phyloP scores from a whole-genome alignment of 1,140 invertebrate genomes.

The Cydia amplana region DNA sequence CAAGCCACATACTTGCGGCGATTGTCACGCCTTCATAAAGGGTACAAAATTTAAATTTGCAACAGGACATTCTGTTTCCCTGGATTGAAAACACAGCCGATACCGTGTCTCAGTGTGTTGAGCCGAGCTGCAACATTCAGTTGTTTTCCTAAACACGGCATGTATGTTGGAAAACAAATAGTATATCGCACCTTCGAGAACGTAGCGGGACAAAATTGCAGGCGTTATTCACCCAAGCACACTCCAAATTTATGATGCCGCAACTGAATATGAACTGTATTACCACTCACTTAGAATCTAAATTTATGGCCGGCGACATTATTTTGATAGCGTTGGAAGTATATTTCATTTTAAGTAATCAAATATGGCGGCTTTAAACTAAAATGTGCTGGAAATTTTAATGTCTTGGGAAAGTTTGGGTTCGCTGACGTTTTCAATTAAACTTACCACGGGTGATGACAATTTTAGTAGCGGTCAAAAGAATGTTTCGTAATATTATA shows the following conservation, averaged over 20 bases:
- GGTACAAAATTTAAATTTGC: slow-evolving; percentile 32
- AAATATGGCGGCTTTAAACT: slow-evolving; percentile 23
- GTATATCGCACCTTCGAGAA: slow-evolving; percentile 25
- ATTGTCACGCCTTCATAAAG: slow-evolving; percentile 32
- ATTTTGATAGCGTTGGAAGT: slow-evolving; percentile 22
- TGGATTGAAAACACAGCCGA: not conserved
- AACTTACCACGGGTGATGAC: not conserved
- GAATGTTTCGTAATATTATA: too few species aligned
- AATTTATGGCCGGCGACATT: slow-evolving; percentile 5
- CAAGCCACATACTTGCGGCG: slow-evolving; percentile 29
- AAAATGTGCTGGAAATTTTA: slow-evolving; percentile 12
- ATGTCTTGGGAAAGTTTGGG: not conserved
- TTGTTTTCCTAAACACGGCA: slow-evolving; percentile 11
- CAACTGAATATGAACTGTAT: slow-evolving; percentile 22
- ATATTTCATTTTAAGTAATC: slow-evolving; percentile 31
- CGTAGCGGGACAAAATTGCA: slow-evolving; percentile 19
- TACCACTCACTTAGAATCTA: not conserved
- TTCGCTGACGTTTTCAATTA: slow-evolving; percentile 8
- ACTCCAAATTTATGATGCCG: slow-evolving; percentile 18
- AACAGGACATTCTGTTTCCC: not conserved
- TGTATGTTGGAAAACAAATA: not conserved
- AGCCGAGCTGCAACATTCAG: too few species aligned
- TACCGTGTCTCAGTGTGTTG: not conserved
- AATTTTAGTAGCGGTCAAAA: not conserved
- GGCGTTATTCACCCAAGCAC: slow-evolving; percentile 12